phyloP scores from a whole-genome alignment of 2,113 vertebrate genomes.

The Mustela nigripes region DNA sequence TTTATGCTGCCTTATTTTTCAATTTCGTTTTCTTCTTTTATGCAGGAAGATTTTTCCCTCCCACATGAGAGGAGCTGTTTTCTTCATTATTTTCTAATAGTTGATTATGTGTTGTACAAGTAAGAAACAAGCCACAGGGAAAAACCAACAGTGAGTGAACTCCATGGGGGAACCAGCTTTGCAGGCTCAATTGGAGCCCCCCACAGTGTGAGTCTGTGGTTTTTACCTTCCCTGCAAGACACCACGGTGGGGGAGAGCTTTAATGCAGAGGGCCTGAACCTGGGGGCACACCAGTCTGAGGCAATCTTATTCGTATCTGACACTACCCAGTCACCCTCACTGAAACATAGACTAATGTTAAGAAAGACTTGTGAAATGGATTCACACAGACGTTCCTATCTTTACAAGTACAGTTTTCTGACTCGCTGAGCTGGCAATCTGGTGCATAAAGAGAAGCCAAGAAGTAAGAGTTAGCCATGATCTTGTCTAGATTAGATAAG shows the following conservation, averaged over 20 bases:
- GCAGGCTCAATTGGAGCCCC: no score
- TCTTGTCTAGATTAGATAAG: neutral
- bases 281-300: neutral
- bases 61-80: neutral
- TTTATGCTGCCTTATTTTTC: slow-evolving; percentile 54
- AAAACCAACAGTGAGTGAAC: neutral
- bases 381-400: neutral
- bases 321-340: neutral
- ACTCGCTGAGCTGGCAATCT: neutral
- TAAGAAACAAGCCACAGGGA: neutral
- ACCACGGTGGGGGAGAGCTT: neutral
- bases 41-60: neutral
- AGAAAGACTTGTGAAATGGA: neutral
- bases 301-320: neutral
- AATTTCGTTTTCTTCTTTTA: neutral
- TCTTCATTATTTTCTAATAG: neutral
- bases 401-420: neutral
- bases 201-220: neutral
- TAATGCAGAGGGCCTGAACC: neutral
- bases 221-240: neutral
- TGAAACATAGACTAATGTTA: neutral
- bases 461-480: neutral
- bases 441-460: neutral
- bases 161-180: neutral
- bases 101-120: neutral